phyloP scores from a whole-genome alignment of 2,888 invertebrate species.

The Metopia argyrocephala region DNA sequence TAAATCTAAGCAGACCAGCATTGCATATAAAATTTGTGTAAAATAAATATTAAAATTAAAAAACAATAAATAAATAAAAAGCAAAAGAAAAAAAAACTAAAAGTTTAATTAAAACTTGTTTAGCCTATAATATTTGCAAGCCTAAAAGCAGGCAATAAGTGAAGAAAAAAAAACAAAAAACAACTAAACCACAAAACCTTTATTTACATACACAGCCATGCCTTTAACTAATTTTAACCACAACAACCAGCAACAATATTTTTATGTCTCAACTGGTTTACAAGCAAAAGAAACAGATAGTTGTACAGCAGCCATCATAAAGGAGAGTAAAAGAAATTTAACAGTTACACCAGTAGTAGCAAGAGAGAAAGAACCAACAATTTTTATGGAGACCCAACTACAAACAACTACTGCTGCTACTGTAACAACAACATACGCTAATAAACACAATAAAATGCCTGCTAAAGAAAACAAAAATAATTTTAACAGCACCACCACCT shows the following conservation, averaged over 20 bases:
- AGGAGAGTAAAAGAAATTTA: background rate
- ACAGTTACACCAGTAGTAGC: constrained; percentile 45
- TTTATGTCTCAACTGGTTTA: constrained; percentile 48
- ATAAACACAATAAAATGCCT: constrained; percentile 41
- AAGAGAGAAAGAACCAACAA: constrained; percentile 35
- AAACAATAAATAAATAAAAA: constrained; percentile 1
- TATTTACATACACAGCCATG: constrained; percentile 46
- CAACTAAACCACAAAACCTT: no score
- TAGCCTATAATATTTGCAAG: background rate
- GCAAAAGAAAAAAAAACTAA: constrained; percentile 17
- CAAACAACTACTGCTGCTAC: constrained; percentile 23
- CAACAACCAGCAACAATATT: constrained; percentile 50
- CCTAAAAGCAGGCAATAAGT: constrained; percentile 2
- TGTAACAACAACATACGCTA: no score
- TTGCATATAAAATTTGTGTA: background rate
- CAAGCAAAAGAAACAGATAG: constrained; percentile 11
- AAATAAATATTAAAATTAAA: background rate
- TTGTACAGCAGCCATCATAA: constrained; percentile 11
- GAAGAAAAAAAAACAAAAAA: no score
- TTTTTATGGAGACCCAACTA: constrained; percentile 52
- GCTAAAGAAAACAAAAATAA: constrained; percentile 26
- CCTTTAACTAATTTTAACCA: constrained; percentile 56
- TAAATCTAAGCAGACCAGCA: background rate
- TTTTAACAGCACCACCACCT: constrained; percentile 1
- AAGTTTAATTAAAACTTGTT: background rate